Base-by-base conservation (phyloP, 2,113 vertebrate species). In the Salvelinus sp. region DNA sequence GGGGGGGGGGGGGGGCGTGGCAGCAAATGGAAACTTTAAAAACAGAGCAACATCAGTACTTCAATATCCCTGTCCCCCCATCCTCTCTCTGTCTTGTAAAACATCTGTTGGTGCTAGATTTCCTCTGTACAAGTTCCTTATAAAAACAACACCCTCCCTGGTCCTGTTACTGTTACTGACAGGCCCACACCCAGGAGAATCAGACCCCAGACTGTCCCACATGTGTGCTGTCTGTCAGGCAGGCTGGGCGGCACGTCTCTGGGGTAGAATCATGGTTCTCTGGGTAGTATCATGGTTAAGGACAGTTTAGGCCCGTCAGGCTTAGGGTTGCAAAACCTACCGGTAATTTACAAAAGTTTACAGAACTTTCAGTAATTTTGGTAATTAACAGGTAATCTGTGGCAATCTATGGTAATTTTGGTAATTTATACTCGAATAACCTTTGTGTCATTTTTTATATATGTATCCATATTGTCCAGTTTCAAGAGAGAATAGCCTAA, bases 171-270 rank as follows among this genome's bases (percentile, higher is more conserved):
- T 22, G 20, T 38, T 69, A 50, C 48, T 13, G 9, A 14, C 48
- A 50, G 48, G 25, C 63, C 70, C 74, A 4, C 5, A 50, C 7
- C 4, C 30, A 16, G 72, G 72, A 38, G 68, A 72, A 76, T 74
- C 78, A 73, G 25, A 71, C 23, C 30, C 44, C 73, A 6, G 69
- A 60, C 77, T 70, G 79, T 69, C 74, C 38, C 72, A 65, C 90
- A 91, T 83, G 86, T 88, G 90, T 80, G 75, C 77, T 88, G 88
- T 90, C 85, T 47, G 71, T 92, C 87, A 89, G 74, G 33, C 73
- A 3, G 6, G 20, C 6, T 60, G 58, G 58, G 20, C 20, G 58
- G 58, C 58, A 6, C 20, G 1, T n/a, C n/a, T 6, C 58, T 60
- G 20, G 67, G 20, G 28, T 13, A 30, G 65, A 16, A 33, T 10